Evolutionary conservation across 1,140 invertebrate species (phyloP), one percentile per base, ranked within the genome.

Genomic region (Conus ventricosus): DNA sequence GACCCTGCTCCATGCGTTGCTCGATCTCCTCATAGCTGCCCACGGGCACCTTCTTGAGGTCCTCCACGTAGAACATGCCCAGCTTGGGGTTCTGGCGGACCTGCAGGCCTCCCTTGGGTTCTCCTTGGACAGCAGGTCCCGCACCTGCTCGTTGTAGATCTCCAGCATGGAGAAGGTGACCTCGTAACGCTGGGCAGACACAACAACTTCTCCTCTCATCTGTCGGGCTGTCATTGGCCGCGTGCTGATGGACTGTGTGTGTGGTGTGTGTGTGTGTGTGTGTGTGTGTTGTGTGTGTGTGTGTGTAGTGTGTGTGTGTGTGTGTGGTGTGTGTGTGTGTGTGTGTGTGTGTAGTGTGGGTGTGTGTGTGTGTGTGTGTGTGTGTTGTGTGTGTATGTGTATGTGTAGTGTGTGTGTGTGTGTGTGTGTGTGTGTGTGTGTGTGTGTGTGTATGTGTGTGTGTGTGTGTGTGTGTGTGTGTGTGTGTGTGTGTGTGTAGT

Each of bases 111-210:
- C n/a, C n/a, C n/a, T n/a, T n/a, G n/a, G n/a, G n/a, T n/a, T n/a
- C n/a, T n/a, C n/a, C 90, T 94, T 94, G 15, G 93, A 92, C 11
- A 95, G 90, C 53, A 95, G 91, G 91, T 95, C 95, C 54, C 95
- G 89, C 6, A 95, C 95, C 88, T 95, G 94, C 91, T 95, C 95
- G 92, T 95, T 95, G 92, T 95, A 95, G 78, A 95, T 95, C 90
- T 95, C 95, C 90, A 95, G 89, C 95, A 95, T 95, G 53, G 95
- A 95, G 90, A 95, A 95, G 67, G 95, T 93, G 10, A 95, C 94
- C 90, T 95, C 95, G 92, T 92, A 95, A 67, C 95, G 90, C 93
- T 95, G 88, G 39, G 3, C 39, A 39, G 39, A 39, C 39, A 39
- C 39, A 39, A 39, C 39, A 39, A 23, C 57, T 39, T 39, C 39